A percentile compares a stretch with the other conserved stretches of the same genome.
phyloP scores from a whole-genome alignment of 2,113 vertebrate genomes.

The Myanophis thanlyinensis region DNA sequence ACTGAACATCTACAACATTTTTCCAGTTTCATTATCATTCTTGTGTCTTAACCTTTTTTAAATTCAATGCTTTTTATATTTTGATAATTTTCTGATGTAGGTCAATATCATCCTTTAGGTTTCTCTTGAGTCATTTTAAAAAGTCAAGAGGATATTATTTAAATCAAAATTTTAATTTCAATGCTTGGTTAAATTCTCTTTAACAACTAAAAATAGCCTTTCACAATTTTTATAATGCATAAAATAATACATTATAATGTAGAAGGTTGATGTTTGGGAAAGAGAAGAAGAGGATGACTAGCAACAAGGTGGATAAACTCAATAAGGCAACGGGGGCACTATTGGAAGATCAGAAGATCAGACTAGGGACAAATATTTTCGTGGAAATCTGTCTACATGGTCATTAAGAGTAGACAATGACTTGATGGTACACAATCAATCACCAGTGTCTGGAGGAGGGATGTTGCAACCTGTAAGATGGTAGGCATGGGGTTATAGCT shows the following conservation, averaged over 20 bases:
- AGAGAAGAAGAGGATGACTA: background rate
- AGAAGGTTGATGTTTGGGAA: background rate
- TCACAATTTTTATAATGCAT: background rate
- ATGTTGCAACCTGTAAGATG: background rate
- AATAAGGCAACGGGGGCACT: background rate
- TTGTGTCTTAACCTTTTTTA: background rate
- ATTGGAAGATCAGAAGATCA: background rate
- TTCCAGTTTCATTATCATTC: background rate
- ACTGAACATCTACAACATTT: background rate
- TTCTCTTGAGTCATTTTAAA: background rate
- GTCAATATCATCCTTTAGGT: background rate
- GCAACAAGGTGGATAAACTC: background rate
- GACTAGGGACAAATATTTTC: background rate
- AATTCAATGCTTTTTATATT: background rate
- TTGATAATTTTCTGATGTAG: background rate
- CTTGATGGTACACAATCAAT: background rate
- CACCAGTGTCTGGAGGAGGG: background rate
- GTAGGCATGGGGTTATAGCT: background rate
- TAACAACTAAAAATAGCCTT: background rate
- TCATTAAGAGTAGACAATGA: background rate
- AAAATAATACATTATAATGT: background rate
- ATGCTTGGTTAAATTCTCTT: too few species aligned
- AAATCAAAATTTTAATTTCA: too few species aligned
- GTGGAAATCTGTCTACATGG: background rate
- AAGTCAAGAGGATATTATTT: background rate